Conservation (phyloP, 2,113 vertebrate species). For the Callipepla californica region DNA sequence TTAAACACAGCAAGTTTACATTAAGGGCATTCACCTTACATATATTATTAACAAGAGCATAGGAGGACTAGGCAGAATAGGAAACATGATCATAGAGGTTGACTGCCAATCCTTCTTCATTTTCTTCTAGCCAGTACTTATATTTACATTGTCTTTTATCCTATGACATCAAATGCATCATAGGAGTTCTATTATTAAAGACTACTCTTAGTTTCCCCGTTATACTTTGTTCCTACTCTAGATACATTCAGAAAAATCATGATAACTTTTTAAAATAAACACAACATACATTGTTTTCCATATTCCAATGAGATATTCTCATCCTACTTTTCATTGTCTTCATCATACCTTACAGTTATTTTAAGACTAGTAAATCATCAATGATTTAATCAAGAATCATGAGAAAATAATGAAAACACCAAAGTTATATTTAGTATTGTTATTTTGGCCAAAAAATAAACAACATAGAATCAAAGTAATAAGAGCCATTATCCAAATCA, state of each 20-base stretch:
- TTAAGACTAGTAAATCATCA: not conserved
- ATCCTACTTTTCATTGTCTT: not conserved
- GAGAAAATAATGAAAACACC: rapidly evolving
- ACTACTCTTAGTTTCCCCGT: not conserved
- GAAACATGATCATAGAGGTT: not conserved
- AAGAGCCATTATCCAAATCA: not conserved
- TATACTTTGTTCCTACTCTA: not conserved
- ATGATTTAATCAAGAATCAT: not conserved
- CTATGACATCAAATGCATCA: not conserved
- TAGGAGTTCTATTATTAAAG: not conserved
- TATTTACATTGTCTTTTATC: not conserved
- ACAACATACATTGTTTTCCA: not conserved
- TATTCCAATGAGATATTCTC: not conserved
- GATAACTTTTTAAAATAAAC: not conserved
- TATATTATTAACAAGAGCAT: not conserved
- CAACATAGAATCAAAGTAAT: not conserved
- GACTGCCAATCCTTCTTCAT: not conserved
- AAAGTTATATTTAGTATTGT: not conserved
- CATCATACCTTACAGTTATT: not conserved
- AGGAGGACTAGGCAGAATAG: not conserved
- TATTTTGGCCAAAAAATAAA: no score
- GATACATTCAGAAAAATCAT: not conserved
- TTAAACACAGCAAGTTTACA: not conserved
- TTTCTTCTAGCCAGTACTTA: not conserved
- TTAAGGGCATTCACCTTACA: not conserved